These are phyloP conservation scores for Anagyrus pseudococci DNA, from an alignment of 2,888 invertebrate species.

Conservation along the genomic window DNA sequence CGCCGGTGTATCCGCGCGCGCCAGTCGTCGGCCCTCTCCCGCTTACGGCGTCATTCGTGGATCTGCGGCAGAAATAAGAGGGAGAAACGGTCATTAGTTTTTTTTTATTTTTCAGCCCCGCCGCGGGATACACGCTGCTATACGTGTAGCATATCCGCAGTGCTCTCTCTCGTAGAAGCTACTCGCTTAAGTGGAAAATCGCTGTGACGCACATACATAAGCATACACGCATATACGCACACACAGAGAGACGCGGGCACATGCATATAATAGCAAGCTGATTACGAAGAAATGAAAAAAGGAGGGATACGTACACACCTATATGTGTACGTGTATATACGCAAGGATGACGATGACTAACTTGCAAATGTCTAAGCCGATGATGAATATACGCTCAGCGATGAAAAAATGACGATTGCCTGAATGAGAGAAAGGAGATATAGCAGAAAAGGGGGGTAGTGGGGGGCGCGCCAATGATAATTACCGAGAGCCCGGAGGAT, in stretches of 20 bases:
- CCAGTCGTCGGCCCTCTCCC: slow-evolving; percentile 55
- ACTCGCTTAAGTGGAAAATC: slow-evolving; percentile 23
- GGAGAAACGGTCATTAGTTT: slow-evolving; percentile 30
- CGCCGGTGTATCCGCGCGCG: slow-evolving; percentile 52
- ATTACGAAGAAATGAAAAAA: slow-evolving; percentile 19
- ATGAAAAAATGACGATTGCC: neutral
- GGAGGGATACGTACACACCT: slow-evolving; percentile 3
- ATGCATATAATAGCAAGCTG: too few species aligned
- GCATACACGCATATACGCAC: neutral
- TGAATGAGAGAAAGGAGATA: slow-evolving; percentile 6
- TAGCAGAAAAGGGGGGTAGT: too few species aligned
- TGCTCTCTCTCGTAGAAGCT: neutral
- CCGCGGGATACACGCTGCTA: slow-evolving; percentile 1
- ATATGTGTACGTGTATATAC: neutral
- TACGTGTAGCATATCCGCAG: neutral
- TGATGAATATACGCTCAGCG: neutral
- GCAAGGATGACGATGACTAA: too few species aligned
- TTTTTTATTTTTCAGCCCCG: slow-evolving; percentile 8
- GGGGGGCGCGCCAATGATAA: slow-evolving; percentile 31
- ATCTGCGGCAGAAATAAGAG: slow-evolving; percentile 46
- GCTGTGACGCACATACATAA: neutral
- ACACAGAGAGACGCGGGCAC: neutral
- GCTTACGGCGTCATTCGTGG: slow-evolving; percentile 56
- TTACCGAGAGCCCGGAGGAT: slow-evolving; percentile 15
- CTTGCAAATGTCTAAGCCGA: neutral